phyloP scores from a whole-genome alignment of 2,888 invertebrate genomes.

The Philereme vetulata region DNA sequence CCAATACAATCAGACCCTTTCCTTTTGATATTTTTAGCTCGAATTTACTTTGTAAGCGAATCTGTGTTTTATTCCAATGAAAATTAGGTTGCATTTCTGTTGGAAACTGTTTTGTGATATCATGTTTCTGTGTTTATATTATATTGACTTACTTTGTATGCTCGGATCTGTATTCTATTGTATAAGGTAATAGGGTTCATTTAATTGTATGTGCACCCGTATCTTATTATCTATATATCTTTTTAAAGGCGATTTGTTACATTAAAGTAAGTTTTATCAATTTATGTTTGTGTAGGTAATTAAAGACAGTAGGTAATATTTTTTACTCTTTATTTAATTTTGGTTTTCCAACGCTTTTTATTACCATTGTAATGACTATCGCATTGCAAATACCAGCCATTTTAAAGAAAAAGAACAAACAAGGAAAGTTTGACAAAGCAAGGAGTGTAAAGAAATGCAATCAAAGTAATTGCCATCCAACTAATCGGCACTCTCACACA shows the following conservation, averaged over 20 bases:
- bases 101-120: neutral
- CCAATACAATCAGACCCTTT: constrained; percentile 81
- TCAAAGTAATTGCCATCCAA: too few relatives aligned
- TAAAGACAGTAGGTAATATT: constrained; percentile 30
- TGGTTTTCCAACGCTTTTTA: constrained; percentile 58
- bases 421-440: too few relatives aligned
- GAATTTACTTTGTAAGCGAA: neutral
- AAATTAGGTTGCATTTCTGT: constrained; percentile 6
- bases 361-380: constrained; percentile 58
- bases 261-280: neutral
- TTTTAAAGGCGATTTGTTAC: neutral
- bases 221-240: too few relatives aligned
- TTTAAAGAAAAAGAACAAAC: too few relatives aligned
- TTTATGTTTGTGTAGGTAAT: constrained; percentile 16
- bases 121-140: neutral
- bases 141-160: neutral
- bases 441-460: too few relatives aligned
- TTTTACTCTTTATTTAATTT: constrained; percentile 55
- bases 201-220: neutral
- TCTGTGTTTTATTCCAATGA: neutral
- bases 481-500: too few relatives aligned
- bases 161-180: neutral
- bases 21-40: constrained; percentile 58
- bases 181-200: neutral
- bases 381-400: constrained; percentile 43